Base-by-base conservation (phyloP, 2,113 vertebrate species). In the Catharus fuscescens region DNA sequence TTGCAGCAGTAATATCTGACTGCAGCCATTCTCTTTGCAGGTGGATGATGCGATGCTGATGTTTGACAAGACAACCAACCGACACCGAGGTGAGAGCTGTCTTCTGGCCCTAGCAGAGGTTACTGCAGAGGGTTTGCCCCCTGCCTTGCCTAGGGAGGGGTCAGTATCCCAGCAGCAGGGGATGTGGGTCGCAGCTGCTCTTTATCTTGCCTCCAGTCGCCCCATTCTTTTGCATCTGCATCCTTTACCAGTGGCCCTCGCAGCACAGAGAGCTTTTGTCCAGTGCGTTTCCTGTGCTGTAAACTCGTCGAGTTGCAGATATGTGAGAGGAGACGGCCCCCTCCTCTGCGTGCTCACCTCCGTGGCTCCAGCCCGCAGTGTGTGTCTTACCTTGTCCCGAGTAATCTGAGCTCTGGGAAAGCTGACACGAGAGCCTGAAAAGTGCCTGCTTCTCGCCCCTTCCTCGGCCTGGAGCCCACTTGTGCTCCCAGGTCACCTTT, bases 41-140 rank as follows among this genome's bases (percentile, higher is more conserved):
- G 99, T 99, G 89, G 99, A 99, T 3, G 99, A 99, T n/a, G 99
- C 99, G 80, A 99, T 99, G 99, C 98, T 99, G 96, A 99, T 99
- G 99, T 99, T 99, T 12, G 99, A 99, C 98, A 99, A 99, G 98
- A 99, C 99, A 76, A 99, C 99, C 97, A 99, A 99, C 98, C 98
- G 99, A 95, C 99, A 99, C 98, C 97, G 99, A 99, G 99, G 99
- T 99, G 97, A 98, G 98, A 26, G 60, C 8, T 1, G 40, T 54
- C 48, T 66, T 26, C 26, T 65, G 48, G 62, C 54, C 1, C 3
- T 73, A 54, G 81, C 62, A 94, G 67, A 38, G 53, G 62, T 78
- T 69, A 42, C 34, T 76, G 84, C 3, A 13, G 53, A 48, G 90
- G 77, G 76, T 64, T 86, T 92, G 74, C 81, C 84, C 74, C 79